Percentiles rank a stretch among this genome's conserved stretches.
phyloP scores from a whole-genome alignment of 2,797 vertebrate species.

The Chrysolophus pictus region DNA sequence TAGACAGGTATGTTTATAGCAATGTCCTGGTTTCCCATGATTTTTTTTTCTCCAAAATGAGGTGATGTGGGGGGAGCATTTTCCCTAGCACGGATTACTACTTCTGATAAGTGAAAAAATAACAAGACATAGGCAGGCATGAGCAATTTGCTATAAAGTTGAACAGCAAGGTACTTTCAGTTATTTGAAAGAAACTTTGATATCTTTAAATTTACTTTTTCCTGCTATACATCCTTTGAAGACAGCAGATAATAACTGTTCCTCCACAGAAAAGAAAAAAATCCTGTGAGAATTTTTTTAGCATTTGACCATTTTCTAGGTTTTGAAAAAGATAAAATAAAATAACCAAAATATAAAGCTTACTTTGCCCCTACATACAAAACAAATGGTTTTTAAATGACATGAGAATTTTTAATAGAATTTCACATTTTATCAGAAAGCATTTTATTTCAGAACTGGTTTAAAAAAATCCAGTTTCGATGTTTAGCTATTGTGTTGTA shows the following conservation, averaged over 20 bases:
- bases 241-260: neutral
- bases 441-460: neutral
- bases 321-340: neutral
- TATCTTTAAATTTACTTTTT: neutral
- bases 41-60: neutral
- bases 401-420: neutral
- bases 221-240: neutral
- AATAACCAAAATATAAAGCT: neutral
- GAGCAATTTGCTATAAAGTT: neutral
- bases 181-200: neutral
- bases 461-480: neutral
- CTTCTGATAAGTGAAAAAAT: neutral
- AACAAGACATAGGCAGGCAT: neutral
- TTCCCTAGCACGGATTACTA: neutral
- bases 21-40: neutral
- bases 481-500: neutral
- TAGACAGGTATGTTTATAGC: neutral
- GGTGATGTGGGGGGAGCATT: accelerated
- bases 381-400: neutral
- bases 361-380: neutral
- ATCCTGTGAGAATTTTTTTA: neutral
- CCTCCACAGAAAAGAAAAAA: neutral
- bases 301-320: neutral
- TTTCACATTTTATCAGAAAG: neutral
- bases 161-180: neutral